Conservation (phyloP, 92 coral and sea anemone species). For the Isaurus tuberculatus region DNA sequence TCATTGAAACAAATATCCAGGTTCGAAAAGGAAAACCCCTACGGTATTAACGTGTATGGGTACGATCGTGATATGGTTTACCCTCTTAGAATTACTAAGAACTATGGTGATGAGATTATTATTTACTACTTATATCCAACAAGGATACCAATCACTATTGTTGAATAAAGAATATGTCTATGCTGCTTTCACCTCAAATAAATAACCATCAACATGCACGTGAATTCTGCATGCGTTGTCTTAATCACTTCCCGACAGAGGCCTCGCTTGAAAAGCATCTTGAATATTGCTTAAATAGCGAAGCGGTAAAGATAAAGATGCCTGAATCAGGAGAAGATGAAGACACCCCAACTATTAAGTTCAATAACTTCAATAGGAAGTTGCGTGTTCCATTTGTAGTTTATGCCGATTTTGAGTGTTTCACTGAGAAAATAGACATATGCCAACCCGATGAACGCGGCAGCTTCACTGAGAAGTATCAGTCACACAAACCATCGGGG, state of each 20-base stretch:
- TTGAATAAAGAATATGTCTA: slow-evolving; percentile 39
- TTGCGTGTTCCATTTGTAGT: neutral
- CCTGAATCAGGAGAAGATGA: neutral
- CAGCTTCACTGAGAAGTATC: too few relatives aligned
- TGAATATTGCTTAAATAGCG: neutral
- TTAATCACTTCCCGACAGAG: neutral
- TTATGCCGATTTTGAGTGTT: too few relatives aligned
- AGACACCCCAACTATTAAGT: neutral
- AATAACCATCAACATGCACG: neutral
- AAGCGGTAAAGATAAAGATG: neutral
- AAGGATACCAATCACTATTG: slow-evolving; percentile 56
- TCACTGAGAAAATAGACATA: too few relatives aligned
- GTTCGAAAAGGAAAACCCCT: neutral
- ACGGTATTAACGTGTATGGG: too few relatives aligned
- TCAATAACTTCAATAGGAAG: neutral
- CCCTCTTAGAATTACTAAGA: neutral
- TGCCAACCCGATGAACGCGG: too few relatives aligned
- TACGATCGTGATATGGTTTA: neutral
- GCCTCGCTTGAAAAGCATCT: neutral
- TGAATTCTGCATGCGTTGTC: neutral
- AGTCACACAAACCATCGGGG: too few relatives aligned
- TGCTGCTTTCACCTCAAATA: slow-evolving; percentile 28
- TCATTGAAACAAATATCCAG: neutral
- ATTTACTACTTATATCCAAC: slow-evolving; percentile 33
- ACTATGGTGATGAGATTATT: neutral